Conservation (phyloP, 2,113 vertebrate species). For the Oenanthe melanoleuca region DNA sequence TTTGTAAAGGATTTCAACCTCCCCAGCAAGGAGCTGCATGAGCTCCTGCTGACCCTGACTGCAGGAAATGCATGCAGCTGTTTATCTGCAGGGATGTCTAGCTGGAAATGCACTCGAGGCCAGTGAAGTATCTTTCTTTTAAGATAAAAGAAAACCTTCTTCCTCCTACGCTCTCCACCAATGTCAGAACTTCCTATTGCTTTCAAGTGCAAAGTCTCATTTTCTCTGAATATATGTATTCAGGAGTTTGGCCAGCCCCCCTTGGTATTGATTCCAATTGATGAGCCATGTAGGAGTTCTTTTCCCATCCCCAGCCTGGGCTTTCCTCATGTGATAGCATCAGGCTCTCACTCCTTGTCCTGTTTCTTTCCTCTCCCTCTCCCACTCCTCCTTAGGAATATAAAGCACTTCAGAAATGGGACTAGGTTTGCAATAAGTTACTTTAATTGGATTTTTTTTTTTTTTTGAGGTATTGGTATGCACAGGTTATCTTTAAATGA, state of each 20-base stretch:
- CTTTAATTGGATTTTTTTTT: constrained; percentile 46
- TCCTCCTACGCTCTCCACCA: neutral
- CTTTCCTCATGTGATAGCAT: neutral
- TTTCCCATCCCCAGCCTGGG: neutral
- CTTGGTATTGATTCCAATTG: neutral
- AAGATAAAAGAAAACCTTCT: constrained; percentile 34
- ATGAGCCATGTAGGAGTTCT: neutral
- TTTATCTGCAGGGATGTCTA: neutral
- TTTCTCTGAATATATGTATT: neutral
- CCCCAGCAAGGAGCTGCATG: neutral
- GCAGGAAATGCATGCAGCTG: neutral
- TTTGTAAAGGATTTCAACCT: constrained; percentile 42
- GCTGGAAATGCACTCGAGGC: neutral
- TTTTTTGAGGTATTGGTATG: neutral
- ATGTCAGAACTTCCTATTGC: constrained; percentile 9
- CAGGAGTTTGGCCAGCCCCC: neutral
- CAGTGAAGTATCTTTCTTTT: neutral
- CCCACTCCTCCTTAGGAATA: neutral
- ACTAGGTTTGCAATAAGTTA: constrained; percentile 32
- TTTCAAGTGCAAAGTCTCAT: constrained; percentile 12
- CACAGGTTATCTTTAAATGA: constrained; percentile 44
- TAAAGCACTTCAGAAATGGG: constrained; percentile 25
- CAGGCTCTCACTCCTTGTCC: neutral
- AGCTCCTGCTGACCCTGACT: neutral
- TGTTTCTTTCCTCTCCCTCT: neutral